These are phyloP conservation scores for Dasyurus viverrinus DNA, from an alignment of 2,113 vertebrate genomes.

Conservation along the genomic window DNA sequence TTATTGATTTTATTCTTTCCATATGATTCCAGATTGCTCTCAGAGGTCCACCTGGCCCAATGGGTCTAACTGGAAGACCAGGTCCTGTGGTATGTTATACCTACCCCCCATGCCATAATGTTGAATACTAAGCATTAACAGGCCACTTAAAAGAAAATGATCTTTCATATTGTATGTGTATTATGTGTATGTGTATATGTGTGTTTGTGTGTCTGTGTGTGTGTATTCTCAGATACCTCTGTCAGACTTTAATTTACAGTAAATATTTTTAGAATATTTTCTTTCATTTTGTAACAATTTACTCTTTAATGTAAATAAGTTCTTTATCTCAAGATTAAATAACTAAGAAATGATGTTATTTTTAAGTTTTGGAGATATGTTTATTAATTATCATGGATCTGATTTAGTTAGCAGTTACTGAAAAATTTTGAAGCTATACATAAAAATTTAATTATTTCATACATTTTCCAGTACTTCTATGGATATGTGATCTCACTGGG, in stretches of 20 bases:
- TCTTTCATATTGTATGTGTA: too few relatives aligned
- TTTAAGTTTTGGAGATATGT: background rate
- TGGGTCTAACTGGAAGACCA: slow-evolving; percentile 98
- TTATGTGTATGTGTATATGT: too few relatives aligned
- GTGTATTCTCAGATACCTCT: background rate
- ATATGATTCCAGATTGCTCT: slow-evolving; percentile 92
- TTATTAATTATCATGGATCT: background rate
- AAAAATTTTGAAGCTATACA: background rate
- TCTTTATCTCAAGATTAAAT: background rate
- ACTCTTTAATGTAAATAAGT: background rate
- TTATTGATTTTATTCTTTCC: slow-evolving; percentile 53
- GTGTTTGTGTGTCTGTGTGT: too few relatives aligned
- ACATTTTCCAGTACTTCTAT: background rate
- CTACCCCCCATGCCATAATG: background rate
- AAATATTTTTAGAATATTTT: background rate
- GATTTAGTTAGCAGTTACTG: slow-evolving; percentile 8
- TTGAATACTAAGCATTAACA: background rate
- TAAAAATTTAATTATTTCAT: background rate
- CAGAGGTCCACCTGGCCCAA: slow-evolving; percentile 95
- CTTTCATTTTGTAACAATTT: background rate
- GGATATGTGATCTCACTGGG: background rate
- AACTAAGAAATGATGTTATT: background rate
- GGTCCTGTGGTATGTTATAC: slow-evolving; percentile 95
- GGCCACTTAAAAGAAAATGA: background rate
- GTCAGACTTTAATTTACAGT: background rate